Evolutionary conservation across 2,888 invertebrate genomes (phyloP), one percentile per base, ranked within the genome.

Genomic region (Linhomoeus sp.): DNA sequence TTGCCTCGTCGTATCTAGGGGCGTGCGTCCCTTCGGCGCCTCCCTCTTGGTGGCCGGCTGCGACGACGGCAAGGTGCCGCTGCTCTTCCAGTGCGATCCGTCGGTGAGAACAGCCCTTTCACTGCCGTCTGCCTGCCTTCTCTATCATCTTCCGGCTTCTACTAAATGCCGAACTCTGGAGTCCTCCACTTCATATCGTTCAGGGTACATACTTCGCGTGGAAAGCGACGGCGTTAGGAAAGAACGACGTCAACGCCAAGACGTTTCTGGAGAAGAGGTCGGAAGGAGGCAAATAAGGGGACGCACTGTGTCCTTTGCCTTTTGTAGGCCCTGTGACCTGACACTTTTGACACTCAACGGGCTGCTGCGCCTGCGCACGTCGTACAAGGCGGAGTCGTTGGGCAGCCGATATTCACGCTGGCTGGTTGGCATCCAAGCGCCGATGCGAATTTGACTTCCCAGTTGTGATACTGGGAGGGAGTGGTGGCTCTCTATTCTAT

Each of bases 221-320:
- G 97, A 94, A 97, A 68, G 94, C 97, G 7, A 97, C 97, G 3
- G 94, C 97, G 0, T 87, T 99, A 82, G 97, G 97, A 40, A 97
- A 94, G 70, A 97, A 94, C 67, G 84, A 83, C 59, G 79, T 88
- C 36, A 97, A 92, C 63, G 94, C 94, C 7, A 97, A 94, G 72
- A 92, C 92, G 1, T 97, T 97, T 72, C 73, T 99, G 47, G 92
- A 94, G 64, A 92, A 92, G 64, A 77, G 90, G 78, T 84, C 63
- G 47, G 53, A n/a, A n/a, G n/a, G n/a, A n/a, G n/a, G 36, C 39
- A 38, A n/a, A n/a, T n/a, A n/a, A n/a, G n/a, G n/a, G n/a, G n/a
- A n/a, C n/a, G n/a, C n/a, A n/a, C n/a, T n/a, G n/a, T n/a, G n/a
- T n/a, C n/a, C n/a, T n/a, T n/a, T n/a, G n/a, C n/a, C n/a, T n/a